These are phyloP conservation scores for Oryzias dopingdopingensis DNA, from an alignment of 2,797 vertebrate species.

Conservation along the genomic window DNA sequence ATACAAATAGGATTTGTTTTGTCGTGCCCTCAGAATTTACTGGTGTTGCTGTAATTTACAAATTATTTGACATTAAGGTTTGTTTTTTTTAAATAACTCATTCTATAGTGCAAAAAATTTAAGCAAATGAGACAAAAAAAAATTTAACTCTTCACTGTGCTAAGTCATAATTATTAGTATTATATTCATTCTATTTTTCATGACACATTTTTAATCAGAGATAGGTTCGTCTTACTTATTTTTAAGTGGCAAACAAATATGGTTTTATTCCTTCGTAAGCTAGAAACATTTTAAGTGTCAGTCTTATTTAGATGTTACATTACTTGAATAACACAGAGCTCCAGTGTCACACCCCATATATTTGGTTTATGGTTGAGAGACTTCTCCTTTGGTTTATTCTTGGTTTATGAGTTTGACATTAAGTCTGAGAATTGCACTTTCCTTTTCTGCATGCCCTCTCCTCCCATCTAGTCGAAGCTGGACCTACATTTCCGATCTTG, in stretches of 20 bases:
- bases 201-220: no score
- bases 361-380: slow-evolving; percentile 32
- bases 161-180: no score
- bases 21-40: no score
- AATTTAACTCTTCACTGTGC: no score
- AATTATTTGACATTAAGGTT: no score
- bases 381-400: slow-evolving; percentile 49
- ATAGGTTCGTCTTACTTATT: background rate
- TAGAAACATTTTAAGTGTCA: slow-evolving; percentile 10
- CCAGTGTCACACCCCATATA: slow-evolving; percentile 16
- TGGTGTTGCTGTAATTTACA: no score
- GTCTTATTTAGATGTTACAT: slow-evolving; percentile 34
- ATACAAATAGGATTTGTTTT: no score
- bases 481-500: background rate
- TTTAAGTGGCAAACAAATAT: background rate
- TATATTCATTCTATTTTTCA: no score
- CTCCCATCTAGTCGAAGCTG: slow-evolving; percentile 1
- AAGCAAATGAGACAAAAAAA: no score
- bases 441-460: slow-evolving; percentile 4
- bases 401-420: slow-evolving; percentile 48
- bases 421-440: slow-evolving; percentile 11
- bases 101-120: no score
- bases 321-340: slow-evolving; percentile 13
- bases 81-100: no score
- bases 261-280: background rate